Conservation (phyloP, 2,888 invertebrate genomes). For the Drosophila birchii region DNA sequence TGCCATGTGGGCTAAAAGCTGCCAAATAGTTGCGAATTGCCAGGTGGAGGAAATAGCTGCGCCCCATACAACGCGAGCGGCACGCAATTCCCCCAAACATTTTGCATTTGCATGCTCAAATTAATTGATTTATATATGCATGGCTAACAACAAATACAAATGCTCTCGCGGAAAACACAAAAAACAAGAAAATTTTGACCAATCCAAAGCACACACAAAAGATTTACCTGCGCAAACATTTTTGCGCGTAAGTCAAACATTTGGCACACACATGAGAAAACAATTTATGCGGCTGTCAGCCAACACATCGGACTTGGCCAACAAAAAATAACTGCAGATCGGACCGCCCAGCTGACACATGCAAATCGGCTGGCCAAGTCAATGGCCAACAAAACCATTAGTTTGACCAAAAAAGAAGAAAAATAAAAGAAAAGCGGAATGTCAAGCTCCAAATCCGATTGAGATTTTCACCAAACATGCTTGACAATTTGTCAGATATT, state of each 20-base stretch:
- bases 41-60: conserved; percentile 46
- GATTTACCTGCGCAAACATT: conserved; percentile 63
- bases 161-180: conserved; percentile 24
- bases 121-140: conserved; percentile 77
- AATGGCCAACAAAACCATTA: conserved; percentile 35
- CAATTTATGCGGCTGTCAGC: conserved; percentile 72
- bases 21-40: conserved; percentile 10
- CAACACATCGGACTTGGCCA: conserved; percentile 34
- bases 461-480: conserved; percentile 30
- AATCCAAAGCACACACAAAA: conserved; percentile 47
- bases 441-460: conserved; percentile 37
- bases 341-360: conserved; percentile 71
- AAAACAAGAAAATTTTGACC: conserved; percentile 13
- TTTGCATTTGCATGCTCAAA: conserved; percentile 64
- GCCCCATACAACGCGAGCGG: conserved; percentile 1
- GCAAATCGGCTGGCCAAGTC: conserved; percentile 58
- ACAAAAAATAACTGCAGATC: conserved; percentile 16
- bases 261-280: conserved; percentile 75
- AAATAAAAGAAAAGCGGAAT: conserved; percentile 7
- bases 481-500: conserved; percentile 37
- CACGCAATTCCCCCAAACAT: conserved; percentile 40
- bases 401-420: conserved; percentile 27
- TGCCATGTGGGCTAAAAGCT: conserved; percentile 25
- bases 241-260: conserved; percentile 74
- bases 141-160: conserved; percentile 51